Evolutionary conservation across 2,888 invertebrate species (phyloP).

Genomic region (Ochlodes sylvanus): DNA sequence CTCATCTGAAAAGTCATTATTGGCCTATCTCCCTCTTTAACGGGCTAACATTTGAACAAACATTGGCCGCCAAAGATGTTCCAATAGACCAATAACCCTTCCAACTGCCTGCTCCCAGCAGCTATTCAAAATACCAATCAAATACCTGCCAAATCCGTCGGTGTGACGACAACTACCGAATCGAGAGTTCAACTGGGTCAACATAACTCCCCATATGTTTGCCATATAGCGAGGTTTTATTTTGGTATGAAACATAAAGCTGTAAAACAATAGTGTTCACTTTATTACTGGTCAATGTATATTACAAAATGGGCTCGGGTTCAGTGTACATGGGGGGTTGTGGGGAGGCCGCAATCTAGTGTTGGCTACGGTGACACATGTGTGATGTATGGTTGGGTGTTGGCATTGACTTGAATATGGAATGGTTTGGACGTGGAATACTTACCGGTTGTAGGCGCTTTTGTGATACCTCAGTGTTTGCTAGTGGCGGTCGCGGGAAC

Average conservation of each 20-base stretch:
- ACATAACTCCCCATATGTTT: slow-evolving; percentile 74
- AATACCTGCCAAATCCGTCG: slow-evolving; percentile 84
- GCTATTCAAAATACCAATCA: slow-evolving; percentile 82
- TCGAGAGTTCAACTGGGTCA: slow-evolving; percentile 73
- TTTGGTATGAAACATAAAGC: slow-evolving; percentile 80
- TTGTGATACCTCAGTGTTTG: slow-evolving; percentile 83
- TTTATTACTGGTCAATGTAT: slow-evolving; percentile 73
- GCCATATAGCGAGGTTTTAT: slow-evolving; percentile 81
- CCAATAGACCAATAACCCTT: slow-evolving; percentile 57
- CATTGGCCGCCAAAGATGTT: slow-evolving; percentile 38
- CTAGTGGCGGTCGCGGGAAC: slow-evolving; percentile 80
- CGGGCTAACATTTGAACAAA: slow-evolving; percentile 36
- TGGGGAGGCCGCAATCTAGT: slow-evolving; percentile 16
- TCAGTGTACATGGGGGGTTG: slow-evolving; percentile 47
- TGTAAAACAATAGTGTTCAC: slow-evolving; percentile 82
- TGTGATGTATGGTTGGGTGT: slow-evolving; percentile 36
- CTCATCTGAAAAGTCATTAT: slow-evolving; percentile 53
- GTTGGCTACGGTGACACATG: slow-evolving; percentile 43
- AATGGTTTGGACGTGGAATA: slow-evolving; percentile 16
- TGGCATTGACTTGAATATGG: slow-evolving; percentile 7
- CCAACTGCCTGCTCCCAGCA: slow-evolving; percentile 54
- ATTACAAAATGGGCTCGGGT: slow-evolving; percentile 44
- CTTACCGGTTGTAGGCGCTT: slow-evolving; percentile 80
- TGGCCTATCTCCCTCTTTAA: slow-evolving; percentile 54
- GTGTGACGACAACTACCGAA: slow-evolving; percentile 82